These are phyloP conservation scores for Sminthurinus aureus DNA, from an alignment of 2,888 invertebrate species.

Conservation along the genomic window DNA sequence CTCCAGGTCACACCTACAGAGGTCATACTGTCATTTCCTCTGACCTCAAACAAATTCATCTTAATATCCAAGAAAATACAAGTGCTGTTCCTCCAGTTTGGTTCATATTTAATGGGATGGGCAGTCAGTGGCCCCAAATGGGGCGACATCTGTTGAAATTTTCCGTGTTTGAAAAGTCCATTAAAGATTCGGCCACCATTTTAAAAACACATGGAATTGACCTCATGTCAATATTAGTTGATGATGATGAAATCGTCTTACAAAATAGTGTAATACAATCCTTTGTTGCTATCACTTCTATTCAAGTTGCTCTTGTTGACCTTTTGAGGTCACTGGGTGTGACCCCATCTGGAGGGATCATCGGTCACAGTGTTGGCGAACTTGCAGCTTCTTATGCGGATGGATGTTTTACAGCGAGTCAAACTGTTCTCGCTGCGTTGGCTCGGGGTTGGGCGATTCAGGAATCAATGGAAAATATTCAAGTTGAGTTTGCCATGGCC, in stretches of 20 bases:
- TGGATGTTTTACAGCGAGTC: conserved; percentile 90
- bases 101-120: conserved; percentile 63
- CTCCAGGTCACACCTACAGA: not conserved
- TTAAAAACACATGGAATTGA: conserved; percentile 78
- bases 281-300: conserved; percentile 91
- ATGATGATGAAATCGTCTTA: conserved; percentile 82
- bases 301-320: conserved; percentile 85
- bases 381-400: conserved; percentile 94
- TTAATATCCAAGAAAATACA: not conserved
- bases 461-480: not conserved
- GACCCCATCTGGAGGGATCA: conserved; percentile 85
- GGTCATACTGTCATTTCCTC: not conserved
- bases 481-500: conserved; percentile 92
- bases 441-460: conserved; percentile 61
- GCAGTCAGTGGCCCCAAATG: conserved; percentile 70
- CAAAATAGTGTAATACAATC: conserved; percentile 76
- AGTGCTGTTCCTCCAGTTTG: not conserved
- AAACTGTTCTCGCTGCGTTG: conserved; percentile 91
- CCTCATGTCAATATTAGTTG: conserved; percentile 78
- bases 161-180: conserved; percentile 71
- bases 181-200: conserved; percentile 77
- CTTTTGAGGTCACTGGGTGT: conserved; percentile 77
- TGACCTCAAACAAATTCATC: not conserved
- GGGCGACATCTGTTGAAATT: conserved; percentile 66
- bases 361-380: conserved; percentile 95